Base-by-base conservation (phyloP, 1,140 invertebrate genomes). In the Drosophila kurseongensis region DNA sequence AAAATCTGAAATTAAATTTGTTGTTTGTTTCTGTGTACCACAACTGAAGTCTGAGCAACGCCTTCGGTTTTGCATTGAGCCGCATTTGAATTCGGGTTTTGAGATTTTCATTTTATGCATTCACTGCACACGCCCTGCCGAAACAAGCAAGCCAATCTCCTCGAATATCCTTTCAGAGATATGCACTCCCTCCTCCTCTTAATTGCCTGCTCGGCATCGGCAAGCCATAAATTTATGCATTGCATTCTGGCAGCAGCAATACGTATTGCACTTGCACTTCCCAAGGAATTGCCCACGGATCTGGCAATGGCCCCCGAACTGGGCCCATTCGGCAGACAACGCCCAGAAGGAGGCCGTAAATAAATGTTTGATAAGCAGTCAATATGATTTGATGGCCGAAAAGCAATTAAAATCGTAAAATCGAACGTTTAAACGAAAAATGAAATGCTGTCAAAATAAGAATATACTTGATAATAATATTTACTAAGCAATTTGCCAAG, bases 201-300 rank as follows among this genome's bases (percentile, higher is more conserved):
- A 86, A 86, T 86, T 86, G 83, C 81, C 82, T 80, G 63, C 72
- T 81, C 58, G 41, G 69, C 56, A 59, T 52, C 63, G 78, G 62
- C 75, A 79, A 73, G 75, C 71, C 65, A 88, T 88, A 86, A 86
- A 86, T 86, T 86, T 86, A 88, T 86, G 83, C 83, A 86, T 86
- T 86, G 83, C 83, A 86, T 88, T 85, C 67, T 84, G 68, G 51
- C 36, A 67, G 57, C 63, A 60, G 52, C 36, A 71, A 41, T 61
- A 65, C 62, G 69, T 72, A 84, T 66, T 67, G 66, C 72, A 73
- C 68, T 66, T 51, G 38, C 32, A 42, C 35, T 44, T 48, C 41
- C 50, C 36, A 35, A 29, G 57, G 35, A 50, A 52, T 40, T 56
- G 14, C 10, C 52, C 44, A 50, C 23, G 63, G 45, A 61, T 71